Conservation (phyloP, 2,888 invertebrate genomes). For the Drosophila lacicola region DNA sequence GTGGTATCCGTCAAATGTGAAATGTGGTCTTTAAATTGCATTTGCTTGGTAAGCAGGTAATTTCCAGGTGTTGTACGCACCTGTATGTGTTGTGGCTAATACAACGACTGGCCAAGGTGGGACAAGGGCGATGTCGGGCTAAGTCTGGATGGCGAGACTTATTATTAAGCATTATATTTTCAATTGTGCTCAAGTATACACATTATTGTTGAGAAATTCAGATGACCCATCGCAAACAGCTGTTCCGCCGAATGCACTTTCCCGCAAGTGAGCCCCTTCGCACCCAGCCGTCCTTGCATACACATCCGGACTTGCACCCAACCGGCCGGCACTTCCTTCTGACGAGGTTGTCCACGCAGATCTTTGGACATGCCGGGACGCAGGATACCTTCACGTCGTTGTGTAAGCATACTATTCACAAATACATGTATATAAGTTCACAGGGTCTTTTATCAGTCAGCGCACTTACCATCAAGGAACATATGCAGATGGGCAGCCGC, state of each 20-base stretch:
- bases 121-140: slow-evolving; percentile 37
- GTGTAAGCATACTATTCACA: slow-evolving; percentile 14
- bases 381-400: slow-evolving; percentile 27
- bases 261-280: slow-evolving; percentile 17
- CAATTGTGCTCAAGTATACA: too few relatives aligned
- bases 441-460: neutral
- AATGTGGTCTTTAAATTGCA: slow-evolving; percentile 61
- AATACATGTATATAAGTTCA: neutral
- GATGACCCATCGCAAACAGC: slow-evolving; percentile 40
- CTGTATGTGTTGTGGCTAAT: slow-evolving; percentile 8
- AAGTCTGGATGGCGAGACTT: slow-evolving; percentile 25
- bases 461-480: slow-evolving; percentile 18
- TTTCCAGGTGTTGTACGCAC: slow-evolving; percentile 8
- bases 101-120: slow-evolving; percentile 43
- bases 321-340: slow-evolving; percentile 14
- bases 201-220: slow-evolving; percentile 2
- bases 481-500: slow-evolving; percentile 11
- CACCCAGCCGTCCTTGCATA: slow-evolving; percentile 26
- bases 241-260: slow-evolving; percentile 24
- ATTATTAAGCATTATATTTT: neutral
- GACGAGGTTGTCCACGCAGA: slow-evolving; percentile 16
- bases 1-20: slow-evolving; percentile 59
- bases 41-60: slow-evolving; percentile 25
- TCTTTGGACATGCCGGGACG: slow-evolving; percentile 23
- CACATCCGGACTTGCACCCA: slow-evolving; percentile 31